Evolutionary conservation across 2,113 vertebrate genomes (phyloP), one percentile per base, ranked within the genome.

Genomic region (Brachionichthys hirsutus): DNA sequence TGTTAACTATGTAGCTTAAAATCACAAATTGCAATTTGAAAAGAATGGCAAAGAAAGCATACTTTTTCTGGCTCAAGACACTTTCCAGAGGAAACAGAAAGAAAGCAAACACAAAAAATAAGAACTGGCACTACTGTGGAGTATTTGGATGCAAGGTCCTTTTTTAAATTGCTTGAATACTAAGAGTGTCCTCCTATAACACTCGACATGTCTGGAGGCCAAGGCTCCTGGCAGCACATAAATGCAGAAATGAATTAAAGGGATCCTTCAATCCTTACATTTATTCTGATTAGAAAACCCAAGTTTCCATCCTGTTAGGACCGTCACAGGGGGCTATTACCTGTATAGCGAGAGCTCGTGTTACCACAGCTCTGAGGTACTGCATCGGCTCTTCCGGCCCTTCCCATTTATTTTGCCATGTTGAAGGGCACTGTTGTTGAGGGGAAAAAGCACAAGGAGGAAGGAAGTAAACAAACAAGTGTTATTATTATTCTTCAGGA

Each of bases 381-480:
- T 95, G 95, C 81, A 98, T 91, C 13, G 97, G 97, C 67, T 99
- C 97, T 62, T 98, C 96, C 18, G 97, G 95, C 44, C 97, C 97
- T 87, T 98, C 97, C 97, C 97, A 99, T 60, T 92, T 96, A 78
- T 71, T 94, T 81, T 98, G 97, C 97, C 97, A 99, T 4, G 87
- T 71, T 50, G 93, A 50, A n/a, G 97, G 97, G 88, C 97, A 98
- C 97, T 99, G 67, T 40, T 6, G 61, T 22, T 55, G 18, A 55
- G 12, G 15, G n/a, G 50, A 36, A 57, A 14, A 70, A 24, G n/a
- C n/a, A n/a, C n/a, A 16, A 14, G 63, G 1, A 61, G 12, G 64
- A 10, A 36, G 1, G 45, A 2, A 41, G 35, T 4, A 47, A 30
- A 6, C 1, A 30, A 30, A 30, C 24, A 30, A 30, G 24, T 30